A percentile compares a stretch with the other conserved stretches of the same genome.
phyloP scores from a whole-genome alignment of 2,888 invertebrate species.

The Holacanthella duospinosa region DNA sequence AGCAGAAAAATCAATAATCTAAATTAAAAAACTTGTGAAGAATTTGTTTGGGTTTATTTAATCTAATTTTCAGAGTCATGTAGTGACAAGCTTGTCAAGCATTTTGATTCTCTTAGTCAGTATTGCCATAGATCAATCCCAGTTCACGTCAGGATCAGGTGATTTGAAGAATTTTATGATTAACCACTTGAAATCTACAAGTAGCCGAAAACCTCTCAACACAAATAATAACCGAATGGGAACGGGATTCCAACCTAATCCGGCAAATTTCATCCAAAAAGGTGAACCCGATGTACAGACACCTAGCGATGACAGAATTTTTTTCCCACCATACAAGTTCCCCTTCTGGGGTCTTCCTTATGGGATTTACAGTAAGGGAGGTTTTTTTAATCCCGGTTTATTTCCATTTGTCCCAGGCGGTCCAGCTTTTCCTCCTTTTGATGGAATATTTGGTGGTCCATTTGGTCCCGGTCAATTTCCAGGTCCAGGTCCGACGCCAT shows the following conservation, averaged over 20 bases:
- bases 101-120: background rate
- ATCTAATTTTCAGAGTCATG: no score
- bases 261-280: background rate
- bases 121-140: background rate
- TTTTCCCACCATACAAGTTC: constrained; percentile 31
- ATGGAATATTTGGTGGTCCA: constrained; percentile 33
- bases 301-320: constrained; percentile 14
- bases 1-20: no score
- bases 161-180: background rate
- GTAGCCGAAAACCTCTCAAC: background rate
- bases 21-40: no score
- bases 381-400: constrained; percentile 33
- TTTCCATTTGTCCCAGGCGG: constrained; percentile 36
- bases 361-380: constrained; percentile 31
- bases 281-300: background rate
- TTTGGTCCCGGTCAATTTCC: constrained; percentile 31
- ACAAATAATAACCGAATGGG: background rate
- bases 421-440: constrained; percentile 32
- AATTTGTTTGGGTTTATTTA: no score
- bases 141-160: background rate
- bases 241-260: background rate
- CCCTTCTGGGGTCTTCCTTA: constrained; percentile 31
- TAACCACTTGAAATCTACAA: background rate
- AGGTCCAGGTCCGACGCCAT: constrained; percentile 23
- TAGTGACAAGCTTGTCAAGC: no score